Evolutionary conservation across 2,797 vertebrate species (phyloP).

Genomic region (Aldrovandia affinis): DNA sequence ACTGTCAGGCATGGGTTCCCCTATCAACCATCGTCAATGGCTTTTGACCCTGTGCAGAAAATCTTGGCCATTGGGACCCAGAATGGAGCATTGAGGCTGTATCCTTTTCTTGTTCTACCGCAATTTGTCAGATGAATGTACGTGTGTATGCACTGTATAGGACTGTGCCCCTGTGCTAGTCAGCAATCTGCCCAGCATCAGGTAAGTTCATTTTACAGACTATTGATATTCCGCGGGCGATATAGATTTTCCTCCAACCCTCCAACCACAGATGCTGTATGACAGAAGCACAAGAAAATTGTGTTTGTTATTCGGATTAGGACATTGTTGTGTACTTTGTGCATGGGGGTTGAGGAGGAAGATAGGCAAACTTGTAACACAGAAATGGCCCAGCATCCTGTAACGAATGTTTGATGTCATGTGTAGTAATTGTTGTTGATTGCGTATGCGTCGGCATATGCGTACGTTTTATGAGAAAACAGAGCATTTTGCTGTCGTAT

Average conservation of each 20-base stretch:
- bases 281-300: not conserved
- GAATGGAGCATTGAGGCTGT: conserved; percentile 93
- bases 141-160: conserved; percentile 5
- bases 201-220: conserved; percentile 55
- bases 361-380: not conserved
- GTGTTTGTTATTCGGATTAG: too few species aligned
- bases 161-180: not conserved
- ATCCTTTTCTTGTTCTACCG: conserved; percentile 82
- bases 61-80: conserved; percentile 95
- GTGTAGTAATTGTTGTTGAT: not conserved
- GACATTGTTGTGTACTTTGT: conserved; percentile 1
- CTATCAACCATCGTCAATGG: conserved; percentile 95
- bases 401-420: not conserved
- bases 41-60: conserved; percentile 98
- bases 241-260: not conserved
- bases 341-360: not conserved
- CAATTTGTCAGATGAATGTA: conserved; percentile 20
- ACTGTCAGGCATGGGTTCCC: conserved; percentile 98
- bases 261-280: not conserved
- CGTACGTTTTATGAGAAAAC: not conserved
- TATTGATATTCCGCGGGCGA: not conserved
- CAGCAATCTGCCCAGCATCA: conserved; percentile 38
- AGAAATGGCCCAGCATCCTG: too few species aligned
- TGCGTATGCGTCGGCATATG: not conserved
- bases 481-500: not conserved